Base-by-base conservation (phyloP, 2,888 invertebrate species). In the Drosophila testacea region DNA sequence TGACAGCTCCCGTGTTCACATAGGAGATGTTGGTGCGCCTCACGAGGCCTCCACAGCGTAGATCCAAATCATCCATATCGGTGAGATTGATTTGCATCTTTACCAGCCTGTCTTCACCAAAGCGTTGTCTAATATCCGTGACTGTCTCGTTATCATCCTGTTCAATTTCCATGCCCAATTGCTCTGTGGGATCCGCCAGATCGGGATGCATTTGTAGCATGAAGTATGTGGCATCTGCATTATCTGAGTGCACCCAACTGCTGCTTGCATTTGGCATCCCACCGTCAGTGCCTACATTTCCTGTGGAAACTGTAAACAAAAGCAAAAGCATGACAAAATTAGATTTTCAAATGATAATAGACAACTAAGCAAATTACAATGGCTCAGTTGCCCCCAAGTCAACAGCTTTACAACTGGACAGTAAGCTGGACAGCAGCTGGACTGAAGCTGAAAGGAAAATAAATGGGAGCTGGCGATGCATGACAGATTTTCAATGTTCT, bases 161-260 rank as follows among this genome's bases (percentile, higher is more conserved):
- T 91, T 95, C 95, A 92, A 96, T 94, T 93, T 96, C 96, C 74
- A 96, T 95, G 54, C 96, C 96, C 66, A 96, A 93, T 85, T 96
- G 95, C 92, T 96, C 96, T 54, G 94, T 95, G 6, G 96, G 96
- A 83, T 96, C 95, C 50, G 95, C 95, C 73, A 96, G 93, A 91
- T 95, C 95, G 28, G 95, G 95, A 90, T 96, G 96, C 93, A 96
- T 96, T 91, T 95, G 95, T 44, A 95, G 93, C 56, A 94, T 91
- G 81, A 95, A 95, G 87, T 94, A 95, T 11, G 95, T 94, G 30
- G 94, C 93, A 69, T 91, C 92, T 11, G 88, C 87, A 54, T 82
- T 86, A 61, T 90, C 91, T 9, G 91, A 90, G 27, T 92, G 88
- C 13, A 92, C 92, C 92, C 92, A 92, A 68, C 83, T 88, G 56